Conservation (phyloP, 2,888 invertebrate genomes). For the Chironomus tentans region DNA sequence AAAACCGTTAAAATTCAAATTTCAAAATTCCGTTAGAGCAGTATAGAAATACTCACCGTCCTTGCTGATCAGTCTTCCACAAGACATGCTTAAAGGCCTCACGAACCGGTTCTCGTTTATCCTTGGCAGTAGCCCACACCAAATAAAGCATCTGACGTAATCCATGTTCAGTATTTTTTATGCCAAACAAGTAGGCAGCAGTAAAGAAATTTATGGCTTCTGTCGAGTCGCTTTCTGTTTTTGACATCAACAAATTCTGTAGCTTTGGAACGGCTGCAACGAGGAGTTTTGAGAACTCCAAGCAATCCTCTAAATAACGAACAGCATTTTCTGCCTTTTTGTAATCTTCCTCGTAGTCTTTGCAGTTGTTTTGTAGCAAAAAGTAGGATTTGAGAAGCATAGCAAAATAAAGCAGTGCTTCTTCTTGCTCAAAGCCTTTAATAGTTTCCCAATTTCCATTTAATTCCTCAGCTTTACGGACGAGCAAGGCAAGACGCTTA, state of each 20-base stretch:
- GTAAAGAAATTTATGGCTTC: slow-evolving; percentile 87
- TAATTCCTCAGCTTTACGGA: slow-evolving; percentile 27
- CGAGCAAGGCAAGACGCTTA: background rate
- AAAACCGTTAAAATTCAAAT: too few species aligned
- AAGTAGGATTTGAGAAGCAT: slow-evolving; percentile 16
- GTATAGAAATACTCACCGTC: slow-evolving; percentile 31
- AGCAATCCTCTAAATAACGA: slow-evolving; percentile 59
- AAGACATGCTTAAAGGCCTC: slow-evolving; percentile 56
- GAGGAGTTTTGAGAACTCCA: slow-evolving; percentile 44
- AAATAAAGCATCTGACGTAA: slow-evolving; percentile 67
- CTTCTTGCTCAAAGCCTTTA: slow-evolving; percentile 35
- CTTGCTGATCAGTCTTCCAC: slow-evolving; percentile 39
- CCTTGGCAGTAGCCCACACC: slow-evolving; percentile 73
- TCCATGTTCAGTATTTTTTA: slow-evolving; percentile 62
- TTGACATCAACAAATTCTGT: slow-evolving; percentile 62
- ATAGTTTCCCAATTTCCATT: slow-evolving; percentile 45
- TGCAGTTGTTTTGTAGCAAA: slow-evolving; percentile 35
- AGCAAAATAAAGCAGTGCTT: slow-evolving; percentile 1
- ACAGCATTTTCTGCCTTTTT: slow-evolving; percentile 54
- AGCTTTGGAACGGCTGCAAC: slow-evolving; percentile 50
- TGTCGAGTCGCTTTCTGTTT: slow-evolving; percentile 66
- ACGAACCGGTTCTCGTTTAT: slow-evolving; percentile 61
- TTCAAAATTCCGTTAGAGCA: background rate
- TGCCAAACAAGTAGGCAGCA: slow-evolving; percentile 65
- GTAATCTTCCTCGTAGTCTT: slow-evolving; percentile 46